phyloP scores from a whole-genome alignment of 2,888 invertebrate species.

The Andrena bicolor region DNA sequence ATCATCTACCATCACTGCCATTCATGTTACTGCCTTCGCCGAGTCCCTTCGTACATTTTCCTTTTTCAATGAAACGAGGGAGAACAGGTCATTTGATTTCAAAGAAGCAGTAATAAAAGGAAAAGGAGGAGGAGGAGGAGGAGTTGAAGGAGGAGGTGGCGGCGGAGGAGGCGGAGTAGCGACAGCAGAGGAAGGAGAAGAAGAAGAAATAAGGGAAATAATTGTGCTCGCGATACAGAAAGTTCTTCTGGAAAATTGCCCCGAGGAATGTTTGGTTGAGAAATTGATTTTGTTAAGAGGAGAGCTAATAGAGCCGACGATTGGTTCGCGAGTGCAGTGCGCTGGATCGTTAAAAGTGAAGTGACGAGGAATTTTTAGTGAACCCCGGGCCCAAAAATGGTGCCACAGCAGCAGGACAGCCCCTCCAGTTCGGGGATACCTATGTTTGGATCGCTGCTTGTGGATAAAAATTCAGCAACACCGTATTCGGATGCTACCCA shows the following conservation, averaged over 20 bases:
- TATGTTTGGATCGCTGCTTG: slow-evolving; percentile 95
- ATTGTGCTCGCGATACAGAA: no score
- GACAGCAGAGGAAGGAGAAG: no score
- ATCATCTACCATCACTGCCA: slow-evolving; percentile 15
- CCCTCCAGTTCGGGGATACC: slow-evolving; percentile 89
- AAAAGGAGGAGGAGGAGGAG: no score
- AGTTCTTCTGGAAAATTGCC: no score
- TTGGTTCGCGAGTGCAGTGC: slow-evolving; percentile 63
- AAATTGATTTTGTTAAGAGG: neutral
- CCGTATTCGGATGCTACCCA: slow-evolving; percentile 99
- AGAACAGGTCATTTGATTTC: neutral
- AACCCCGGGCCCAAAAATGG: slow-evolving; percentile 86
- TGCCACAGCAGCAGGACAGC: slow-evolving; percentile 90
- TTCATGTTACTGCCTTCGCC: neutral
- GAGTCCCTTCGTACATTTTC: neutral
- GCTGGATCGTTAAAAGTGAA: slow-evolving; percentile 40
- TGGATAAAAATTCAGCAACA: slow-evolving; percentile 95
- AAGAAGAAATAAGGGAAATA: no score
- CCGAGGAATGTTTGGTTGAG: no score
- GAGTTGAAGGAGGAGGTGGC: no score
- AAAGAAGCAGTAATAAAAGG: no score
- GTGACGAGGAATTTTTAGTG: slow-evolving; percentile 21
- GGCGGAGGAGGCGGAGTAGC: no score
- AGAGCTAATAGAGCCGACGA: neutral
- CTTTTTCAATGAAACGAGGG: neutral